phyloP scores from a whole-genome alignment of 2,888 invertebrate genomes.

The Phaedon cochleariae region DNA sequence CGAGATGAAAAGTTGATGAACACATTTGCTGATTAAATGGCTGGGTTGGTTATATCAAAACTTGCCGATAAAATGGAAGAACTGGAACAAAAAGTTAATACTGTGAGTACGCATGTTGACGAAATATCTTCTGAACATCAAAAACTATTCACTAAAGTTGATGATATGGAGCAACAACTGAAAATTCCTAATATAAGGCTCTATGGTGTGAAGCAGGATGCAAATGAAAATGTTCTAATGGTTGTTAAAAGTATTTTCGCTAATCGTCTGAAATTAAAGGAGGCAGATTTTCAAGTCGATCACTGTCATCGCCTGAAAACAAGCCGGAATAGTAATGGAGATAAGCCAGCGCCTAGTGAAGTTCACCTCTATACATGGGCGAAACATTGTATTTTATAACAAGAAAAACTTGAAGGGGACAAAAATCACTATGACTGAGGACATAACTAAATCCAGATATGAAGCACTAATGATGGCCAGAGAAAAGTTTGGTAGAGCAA shows the following conservation, averaged over 20 bases:
- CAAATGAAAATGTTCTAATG: background rate
- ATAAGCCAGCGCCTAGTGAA: background rate
- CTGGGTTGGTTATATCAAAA: no score
- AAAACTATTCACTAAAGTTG: background rate
- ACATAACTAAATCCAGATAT: background rate
- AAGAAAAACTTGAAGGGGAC: background rate
- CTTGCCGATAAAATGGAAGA: no score
- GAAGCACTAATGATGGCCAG: background rate
- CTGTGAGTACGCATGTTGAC: background rate
- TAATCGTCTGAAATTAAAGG: background rate
- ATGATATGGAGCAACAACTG: background rate
- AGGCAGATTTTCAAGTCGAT: background rate
- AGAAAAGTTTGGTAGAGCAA: background rate
- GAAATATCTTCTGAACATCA: background rate
- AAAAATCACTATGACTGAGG: background rate
- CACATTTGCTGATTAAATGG: background rate
- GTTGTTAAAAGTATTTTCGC: background rate
- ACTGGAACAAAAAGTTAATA: background rate
- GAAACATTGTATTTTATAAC: background rate
- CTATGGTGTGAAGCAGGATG: background rate
- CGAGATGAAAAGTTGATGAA: background rate
- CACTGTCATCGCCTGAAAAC: background rate
- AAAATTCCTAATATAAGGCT: background rate
- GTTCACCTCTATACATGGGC: background rate
- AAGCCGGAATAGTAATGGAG: background rate